Conservation (phyloP, 2,113 vertebrate genomes). For the Gambusia holbrooki region DNA sequence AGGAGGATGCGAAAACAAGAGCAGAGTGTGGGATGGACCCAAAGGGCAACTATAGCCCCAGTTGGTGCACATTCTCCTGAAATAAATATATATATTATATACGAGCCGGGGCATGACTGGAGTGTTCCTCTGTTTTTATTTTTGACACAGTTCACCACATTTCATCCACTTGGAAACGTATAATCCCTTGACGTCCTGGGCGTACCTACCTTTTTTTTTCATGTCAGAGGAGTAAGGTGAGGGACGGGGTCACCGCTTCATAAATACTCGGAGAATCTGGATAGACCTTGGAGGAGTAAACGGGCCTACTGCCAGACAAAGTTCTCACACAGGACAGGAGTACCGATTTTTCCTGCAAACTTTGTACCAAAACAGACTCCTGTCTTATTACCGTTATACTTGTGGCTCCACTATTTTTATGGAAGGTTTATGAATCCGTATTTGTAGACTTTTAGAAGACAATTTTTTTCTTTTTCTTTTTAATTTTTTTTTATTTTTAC, state of each 20-base stretch:
- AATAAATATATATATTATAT: constrained; percentile 29
- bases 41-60: constrained; percentile 60
- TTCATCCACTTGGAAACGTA: constrained; percentile 57
- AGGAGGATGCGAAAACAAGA: constrained; percentile 81
- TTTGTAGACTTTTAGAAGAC: constrained; percentile 19
- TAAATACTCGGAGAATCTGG: constrained; percentile 67
- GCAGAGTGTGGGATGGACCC: constrained; percentile 78
- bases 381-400: constrained; percentile 24
- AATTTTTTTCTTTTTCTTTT: neutral
- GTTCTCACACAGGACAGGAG: constrained; percentile 35
- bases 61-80: constrained; percentile 28
- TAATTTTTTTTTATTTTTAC: neutral
- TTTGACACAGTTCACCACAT: constrained; percentile 48
- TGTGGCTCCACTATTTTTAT: constrained; percentile 33
- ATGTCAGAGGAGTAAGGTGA: constrained; percentile 70
- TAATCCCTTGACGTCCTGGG: constrained; percentile 61
- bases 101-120: constrained; percentile 49
- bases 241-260: constrained; percentile 66
- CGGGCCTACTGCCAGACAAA: constrained; percentile 33
- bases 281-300: constrained; percentile 63
- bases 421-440: constrained; percentile 43
- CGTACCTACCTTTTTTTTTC: constrained; percentile 54
- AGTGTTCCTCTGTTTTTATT: constrained; percentile 32
- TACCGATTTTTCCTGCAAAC: constrained; percentile 34
- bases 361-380: neutral